Percentiles rank a stretch among this genome's conserved stretches.
Conservation (phyloP, 2,888 invertebrate genomes). For the Zele albiditarsus region DNA sequence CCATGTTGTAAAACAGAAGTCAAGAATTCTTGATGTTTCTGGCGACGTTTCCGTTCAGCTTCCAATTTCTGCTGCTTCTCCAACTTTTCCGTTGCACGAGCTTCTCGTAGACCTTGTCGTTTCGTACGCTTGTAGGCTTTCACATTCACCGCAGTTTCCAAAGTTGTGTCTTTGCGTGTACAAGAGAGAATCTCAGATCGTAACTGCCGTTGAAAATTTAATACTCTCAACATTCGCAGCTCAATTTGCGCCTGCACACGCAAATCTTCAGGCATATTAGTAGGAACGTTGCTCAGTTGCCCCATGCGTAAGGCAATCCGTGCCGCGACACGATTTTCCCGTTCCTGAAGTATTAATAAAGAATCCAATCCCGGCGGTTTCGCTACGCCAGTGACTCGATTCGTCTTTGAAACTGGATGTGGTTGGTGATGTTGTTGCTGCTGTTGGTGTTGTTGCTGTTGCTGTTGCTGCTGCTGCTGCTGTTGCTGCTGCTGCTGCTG, state of each 20-base stretch:
- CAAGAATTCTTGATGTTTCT: conserved; percentile 96
- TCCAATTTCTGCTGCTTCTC: conserved; percentile 99
- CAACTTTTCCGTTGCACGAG: conserved; percentile 97
- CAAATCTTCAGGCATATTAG: conserved; percentile 92
- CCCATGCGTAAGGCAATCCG: conserved; percentile 95
- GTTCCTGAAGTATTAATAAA: conserved; percentile 90
- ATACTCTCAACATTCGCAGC: conserved; percentile 90
- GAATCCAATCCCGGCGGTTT: conserved; percentile 97
- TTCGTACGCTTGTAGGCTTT: conserved; percentile 98
- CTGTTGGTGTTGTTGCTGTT: conserved; percentile 35
- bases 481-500: background rate
- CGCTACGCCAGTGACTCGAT: conserved; percentile 90
- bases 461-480: background rate
- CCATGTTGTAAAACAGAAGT: conserved; percentile 96
- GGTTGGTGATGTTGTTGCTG: conserved; percentile 74
- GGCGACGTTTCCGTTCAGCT: conserved; percentile 96
- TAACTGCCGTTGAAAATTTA: conserved; percentile 96
- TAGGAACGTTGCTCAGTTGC: conserved; percentile 88
- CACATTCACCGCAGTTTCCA: conserved; percentile 97
- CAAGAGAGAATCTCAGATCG: conserved; percentile 87
- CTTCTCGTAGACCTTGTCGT: conserved; percentile 95
- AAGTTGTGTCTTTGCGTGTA: conserved; percentile 93
- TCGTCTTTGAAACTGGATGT: conserved; percentile 78
- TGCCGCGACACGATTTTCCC: conserved; percentile 94
- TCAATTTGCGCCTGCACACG: conserved; percentile 96